phyloP scores from a whole-genome alignment of 2,113 vertebrate species.

The Edolisoma coerulescens region DNA sequence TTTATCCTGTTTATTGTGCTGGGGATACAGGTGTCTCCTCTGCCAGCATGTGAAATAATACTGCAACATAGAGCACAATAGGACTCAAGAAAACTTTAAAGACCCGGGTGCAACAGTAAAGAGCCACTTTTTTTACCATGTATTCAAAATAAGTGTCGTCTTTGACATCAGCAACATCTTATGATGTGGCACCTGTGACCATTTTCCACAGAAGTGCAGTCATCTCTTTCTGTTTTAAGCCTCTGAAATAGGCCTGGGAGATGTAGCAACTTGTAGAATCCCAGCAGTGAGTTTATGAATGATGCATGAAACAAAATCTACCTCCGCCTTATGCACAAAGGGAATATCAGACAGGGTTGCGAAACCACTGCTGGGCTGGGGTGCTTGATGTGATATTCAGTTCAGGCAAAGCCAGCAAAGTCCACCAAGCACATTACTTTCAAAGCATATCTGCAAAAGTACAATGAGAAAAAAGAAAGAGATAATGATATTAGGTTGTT shows the following conservation, averaged over 20 bases:
- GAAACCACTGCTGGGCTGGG: not conserved
- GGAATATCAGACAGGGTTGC: not conserved
- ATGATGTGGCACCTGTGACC: not conserved
- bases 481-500: not conserved
- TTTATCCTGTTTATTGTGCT: not conserved
- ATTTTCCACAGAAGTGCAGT: not conserved
- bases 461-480: not conserved
- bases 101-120: not conserved
- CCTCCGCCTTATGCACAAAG: not conserved
- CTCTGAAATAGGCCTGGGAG: not conserved
- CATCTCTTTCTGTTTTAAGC: not conserved
- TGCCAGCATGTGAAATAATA: not conserved
- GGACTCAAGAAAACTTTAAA: not conserved
- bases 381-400: not conserved
- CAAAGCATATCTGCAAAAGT: not conserved
- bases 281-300: constrained; percentile 45
- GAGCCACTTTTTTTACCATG: not conserved
- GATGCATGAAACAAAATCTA: constrained; percentile 55
- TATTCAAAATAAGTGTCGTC: not conserved
- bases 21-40: not conserved
- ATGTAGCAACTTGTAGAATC: not conserved
- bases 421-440: not conserved
- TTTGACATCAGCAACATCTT: not conserved
- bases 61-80: not conserved
- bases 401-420: not conserved